phyloP scores from a whole-genome alignment of 2,888 invertebrate species.

The Cataglyphis cursor region DNA sequence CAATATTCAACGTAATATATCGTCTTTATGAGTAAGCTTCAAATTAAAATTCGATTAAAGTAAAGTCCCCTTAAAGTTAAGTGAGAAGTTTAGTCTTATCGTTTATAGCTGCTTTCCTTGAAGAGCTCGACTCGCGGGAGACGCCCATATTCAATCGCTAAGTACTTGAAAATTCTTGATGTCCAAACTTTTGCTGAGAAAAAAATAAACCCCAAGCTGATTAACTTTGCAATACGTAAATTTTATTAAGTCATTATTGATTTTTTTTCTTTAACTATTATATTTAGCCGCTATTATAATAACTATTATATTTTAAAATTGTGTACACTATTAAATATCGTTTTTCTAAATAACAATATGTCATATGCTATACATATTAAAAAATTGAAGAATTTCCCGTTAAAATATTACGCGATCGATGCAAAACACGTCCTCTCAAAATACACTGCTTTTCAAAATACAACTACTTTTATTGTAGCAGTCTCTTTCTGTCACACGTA shows the following conservation, averaged over 20 bases:
- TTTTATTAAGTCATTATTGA: neutral
- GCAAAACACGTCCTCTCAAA: constrained; percentile 16
- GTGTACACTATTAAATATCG: neutral
- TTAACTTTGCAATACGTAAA: neutral
- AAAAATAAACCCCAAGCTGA: neutral
- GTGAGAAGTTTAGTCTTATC: constrained; percentile 37
- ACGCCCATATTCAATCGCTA: constrained; percentile 10
- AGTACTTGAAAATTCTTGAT: neutral
- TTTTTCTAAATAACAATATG: neutral
- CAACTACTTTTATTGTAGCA: constrained; percentile 19
- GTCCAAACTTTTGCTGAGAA: neutral
- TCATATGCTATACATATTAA: neutral
- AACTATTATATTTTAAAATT: neutral
- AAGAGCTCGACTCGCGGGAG: constrained; percentile 5
- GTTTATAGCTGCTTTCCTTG: neutral
- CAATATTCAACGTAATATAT: neutral
- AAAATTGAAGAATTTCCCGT: neutral
- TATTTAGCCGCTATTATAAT: neutral
- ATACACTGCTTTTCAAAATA: neutral
- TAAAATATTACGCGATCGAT: constrained; percentile 18
- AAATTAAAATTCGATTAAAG: constrained; percentile 18
- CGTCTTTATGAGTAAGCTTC: neutral
- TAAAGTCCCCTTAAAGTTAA: neutral
- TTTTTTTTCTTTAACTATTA: neutral
- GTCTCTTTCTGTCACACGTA: neutral